phyloP scores from a whole-genome alignment of 2,888 invertebrate species.

The Arge pagana region DNA sequence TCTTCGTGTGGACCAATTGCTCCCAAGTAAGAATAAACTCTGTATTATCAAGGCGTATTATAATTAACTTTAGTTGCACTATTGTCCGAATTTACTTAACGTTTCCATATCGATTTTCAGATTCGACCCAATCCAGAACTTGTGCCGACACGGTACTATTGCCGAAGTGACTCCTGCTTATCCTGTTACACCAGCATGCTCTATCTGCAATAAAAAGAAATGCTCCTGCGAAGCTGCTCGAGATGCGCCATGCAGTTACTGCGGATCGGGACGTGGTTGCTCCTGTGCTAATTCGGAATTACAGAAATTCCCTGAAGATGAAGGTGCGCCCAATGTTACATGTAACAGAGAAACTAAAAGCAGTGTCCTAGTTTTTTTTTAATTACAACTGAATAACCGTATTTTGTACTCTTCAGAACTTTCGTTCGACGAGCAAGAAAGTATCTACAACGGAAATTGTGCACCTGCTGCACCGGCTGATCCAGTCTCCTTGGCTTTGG shows the following conservation, averaged over 20 bases:
- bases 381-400: too few relatives aligned
- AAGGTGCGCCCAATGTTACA: slow-evolving; percentile 1
- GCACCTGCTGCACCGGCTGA: slow-evolving; percentile 35
- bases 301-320: slow-evolving; percentile 8
- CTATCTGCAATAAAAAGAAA: neutral
- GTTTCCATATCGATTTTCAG: slow-evolving; percentile 25
- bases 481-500: slow-evolving; percentile 42
- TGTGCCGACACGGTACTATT: slow-evolving; percentile 30
- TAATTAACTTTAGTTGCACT: too few relatives aligned
- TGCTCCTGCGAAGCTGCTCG: neutral
- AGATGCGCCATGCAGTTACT: too few relatives aligned
- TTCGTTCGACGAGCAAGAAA: slow-evolving; percentile 32
- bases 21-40: slow-evolving; percentile 22
- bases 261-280: too few relatives aligned
- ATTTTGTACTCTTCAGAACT: slow-evolving; percentile 15
- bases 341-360: too few relatives aligned
- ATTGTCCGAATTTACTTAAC: neutral
- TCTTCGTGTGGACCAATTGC: slow-evolving; percentile 15
- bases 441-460: slow-evolving; percentile 25
- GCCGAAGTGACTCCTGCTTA: slow-evolving; percentile 36
- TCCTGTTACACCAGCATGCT: slow-evolving; percentile 35
- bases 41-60: too few relatives aligned
- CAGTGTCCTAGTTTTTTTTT: too few relatives aligned
- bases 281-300: slow-evolving; percentile 1
- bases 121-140: slow-evolving; percentile 32